Conservation (phyloP, 2,888 invertebrate genomes). For the Agrilus cyanescens region DNA sequence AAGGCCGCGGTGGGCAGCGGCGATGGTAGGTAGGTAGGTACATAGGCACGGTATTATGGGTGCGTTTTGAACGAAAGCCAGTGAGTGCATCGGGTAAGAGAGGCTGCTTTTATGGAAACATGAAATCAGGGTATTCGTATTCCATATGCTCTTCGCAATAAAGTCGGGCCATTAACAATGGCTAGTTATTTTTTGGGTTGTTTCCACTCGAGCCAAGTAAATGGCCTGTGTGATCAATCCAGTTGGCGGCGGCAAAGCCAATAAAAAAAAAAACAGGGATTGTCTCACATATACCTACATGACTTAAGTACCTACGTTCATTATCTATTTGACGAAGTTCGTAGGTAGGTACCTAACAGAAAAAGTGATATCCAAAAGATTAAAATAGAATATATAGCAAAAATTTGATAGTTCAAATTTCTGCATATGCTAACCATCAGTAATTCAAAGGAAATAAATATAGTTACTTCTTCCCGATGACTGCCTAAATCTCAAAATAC, state of each 20-base stretch:
- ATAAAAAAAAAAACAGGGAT: constrained; percentile 10
- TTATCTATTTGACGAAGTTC: no score
- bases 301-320: no score
- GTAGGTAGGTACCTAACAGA: no score
- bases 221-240: constrained; percentile 34
- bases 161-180: constrained; percentile 31
- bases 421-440: no score
- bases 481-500: no score
- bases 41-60: constrained; percentile 27
- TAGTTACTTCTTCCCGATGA: no score
- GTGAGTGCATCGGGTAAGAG: constrained; percentile 9
- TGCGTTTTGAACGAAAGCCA: constrained; percentile 19
- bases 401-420: no score
- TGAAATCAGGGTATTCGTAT: constrained; percentile 26
- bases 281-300: no score
- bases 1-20: constrained; percentile 5
- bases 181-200: constrained; percentile 33
- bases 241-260: constrained; percentile 21
- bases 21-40: constrained; percentile 9
- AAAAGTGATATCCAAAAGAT: no score
- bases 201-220: constrained; percentile 28
- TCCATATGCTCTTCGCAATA: constrained; percentile 30
- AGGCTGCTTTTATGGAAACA: constrained; percentile 13
- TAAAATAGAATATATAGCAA: no score
- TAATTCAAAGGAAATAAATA: no score